Evolutionary conservation across 2,797 vertebrate species (phyloP), one percentile per base, ranked within the genome.

Genomic region (Melanotaenia parkinsoni): DNA sequence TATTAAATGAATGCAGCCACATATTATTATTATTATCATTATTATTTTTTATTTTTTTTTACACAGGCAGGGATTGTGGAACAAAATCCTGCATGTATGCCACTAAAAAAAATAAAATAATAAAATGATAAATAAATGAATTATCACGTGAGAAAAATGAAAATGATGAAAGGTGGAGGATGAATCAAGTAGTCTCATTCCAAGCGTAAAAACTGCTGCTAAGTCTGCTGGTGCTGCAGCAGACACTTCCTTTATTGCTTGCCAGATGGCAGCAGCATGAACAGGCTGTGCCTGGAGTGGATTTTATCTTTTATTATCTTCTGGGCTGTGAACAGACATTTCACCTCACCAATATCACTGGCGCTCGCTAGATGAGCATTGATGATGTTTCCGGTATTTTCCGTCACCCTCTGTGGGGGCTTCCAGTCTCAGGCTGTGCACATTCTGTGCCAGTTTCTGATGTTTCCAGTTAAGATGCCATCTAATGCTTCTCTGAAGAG

Each of bases 201-300:
- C 10, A n/a, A 24, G 11, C 11, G 11, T 8, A 53, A 53, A 11
- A 22, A 26, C 50, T 13, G 50, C 4, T n/a, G 6, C n/a, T 5
- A 26, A 26, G 50, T 26, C 50, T 53, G 22, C 50, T 53, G 50
- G 22, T 53, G 24, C 22, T 24, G 50, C 50, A 53, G 50, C 50
- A 53, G 22, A 53, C 13, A 26, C 50, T 26, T 53, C 12, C 50
- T 53, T 47, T 53, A 53, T 50, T 53, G 50, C 22, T 53, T 24
- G n/a, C 9, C 59, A 43, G 16, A 45, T 62, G 50, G 22, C 22
- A 53, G 50, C 50, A 53, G 50, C n/a, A 53, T 53, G 50, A 53
- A 26, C 22, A 24, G 12, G 22, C 50, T 51, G 50, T 13, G 24
- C 22, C 12, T 24, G 2, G 50, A 26, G 3, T 24, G 50, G 50